These are phyloP conservation scores for Leuciscus idus DNA, from an alignment of 2,113 vertebrate species.

Conservation along the genomic window DNA sequence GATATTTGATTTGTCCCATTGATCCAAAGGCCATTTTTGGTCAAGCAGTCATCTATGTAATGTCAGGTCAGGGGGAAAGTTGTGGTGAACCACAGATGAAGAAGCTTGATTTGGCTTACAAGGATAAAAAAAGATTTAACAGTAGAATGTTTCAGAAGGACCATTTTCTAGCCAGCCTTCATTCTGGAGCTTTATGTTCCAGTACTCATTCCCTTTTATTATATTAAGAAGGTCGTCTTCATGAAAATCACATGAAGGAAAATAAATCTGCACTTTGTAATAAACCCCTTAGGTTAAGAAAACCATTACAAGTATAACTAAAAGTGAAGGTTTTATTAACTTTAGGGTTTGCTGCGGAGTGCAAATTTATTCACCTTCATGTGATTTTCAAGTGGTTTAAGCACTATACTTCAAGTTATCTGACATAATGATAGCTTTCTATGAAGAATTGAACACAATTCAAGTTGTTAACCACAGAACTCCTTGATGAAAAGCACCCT, in stretches of 20 bases:
- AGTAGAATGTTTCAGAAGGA: background rate
- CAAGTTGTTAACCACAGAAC: background rate
- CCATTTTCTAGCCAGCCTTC: background rate
- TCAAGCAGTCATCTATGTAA: slow-evolving; percentile 13
- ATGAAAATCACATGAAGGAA: background rate
- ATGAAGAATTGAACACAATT: background rate
- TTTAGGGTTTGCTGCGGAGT: background rate
- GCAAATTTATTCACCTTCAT: background rate
- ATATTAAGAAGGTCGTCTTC: background rate
- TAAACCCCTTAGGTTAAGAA: background rate
- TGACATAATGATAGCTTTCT: background rate
- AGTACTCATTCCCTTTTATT: background rate
- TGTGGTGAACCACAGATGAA: background rate
- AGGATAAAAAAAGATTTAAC: background rate
- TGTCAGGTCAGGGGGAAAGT: background rate
- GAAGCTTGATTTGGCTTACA: background rate
- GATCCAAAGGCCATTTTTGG: background rate
- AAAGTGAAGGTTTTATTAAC: background rate
- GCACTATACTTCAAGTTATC: background rate
- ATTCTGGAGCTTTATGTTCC: background rate
- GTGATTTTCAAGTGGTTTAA: background rate
- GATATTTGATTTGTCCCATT: background rate
- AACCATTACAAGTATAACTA: background rate
- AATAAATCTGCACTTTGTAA: background rate
- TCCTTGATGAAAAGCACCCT: background rate